A percentile compares a stretch with the other conserved stretches of the same genome.
These are phyloP conservation scores for Batillaria attramentaria DNA, from an alignment of 1,140 invertebrate species.

Conservation along the genomic window DNA sequence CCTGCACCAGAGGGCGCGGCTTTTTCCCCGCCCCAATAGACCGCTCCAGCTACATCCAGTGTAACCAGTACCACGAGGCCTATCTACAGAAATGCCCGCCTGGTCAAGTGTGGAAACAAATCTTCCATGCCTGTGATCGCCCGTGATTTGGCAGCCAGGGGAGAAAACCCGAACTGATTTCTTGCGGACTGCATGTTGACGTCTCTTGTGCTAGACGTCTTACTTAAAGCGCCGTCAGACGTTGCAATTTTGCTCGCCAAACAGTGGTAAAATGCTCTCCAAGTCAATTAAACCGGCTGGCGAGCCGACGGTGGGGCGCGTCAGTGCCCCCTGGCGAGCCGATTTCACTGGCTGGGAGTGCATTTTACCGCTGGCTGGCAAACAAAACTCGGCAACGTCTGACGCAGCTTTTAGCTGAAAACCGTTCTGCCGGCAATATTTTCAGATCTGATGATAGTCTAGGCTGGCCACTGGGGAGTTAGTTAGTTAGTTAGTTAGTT, in stretches of 20 bases:
- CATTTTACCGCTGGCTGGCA: no score
- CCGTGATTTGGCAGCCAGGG: no score
- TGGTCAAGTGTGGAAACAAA: constrained; percentile 39
- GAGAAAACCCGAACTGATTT: not conserved
- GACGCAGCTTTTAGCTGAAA: no score
- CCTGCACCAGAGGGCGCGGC: constrained; percentile 36
- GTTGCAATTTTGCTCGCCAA: not conserved
- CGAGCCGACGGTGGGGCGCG: not conserved
- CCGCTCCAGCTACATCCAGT: constrained; percentile 38
- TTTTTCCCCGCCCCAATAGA: constrained; percentile 38
- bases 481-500: no score
- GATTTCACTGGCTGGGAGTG: no score
- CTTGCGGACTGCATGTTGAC: no score
- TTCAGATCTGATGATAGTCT: no score
- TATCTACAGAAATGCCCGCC: constrained; percentile 28
- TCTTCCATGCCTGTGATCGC: constrained; percentile 29
- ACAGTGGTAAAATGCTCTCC: not conserved
- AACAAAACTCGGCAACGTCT: no score
- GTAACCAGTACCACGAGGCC: constrained; percentile 41
- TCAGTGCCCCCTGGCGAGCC: no score
- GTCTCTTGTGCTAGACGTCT: not conserved
- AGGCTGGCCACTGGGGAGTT: no score
- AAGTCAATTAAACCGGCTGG: not conserved
- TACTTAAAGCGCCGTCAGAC: not conserved
- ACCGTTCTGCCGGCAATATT: no score